These are phyloP conservation scores for Melanaphis sacchari DNA, from an alignment of 1,140 invertebrate species.

Conservation along the genomic window DNA sequence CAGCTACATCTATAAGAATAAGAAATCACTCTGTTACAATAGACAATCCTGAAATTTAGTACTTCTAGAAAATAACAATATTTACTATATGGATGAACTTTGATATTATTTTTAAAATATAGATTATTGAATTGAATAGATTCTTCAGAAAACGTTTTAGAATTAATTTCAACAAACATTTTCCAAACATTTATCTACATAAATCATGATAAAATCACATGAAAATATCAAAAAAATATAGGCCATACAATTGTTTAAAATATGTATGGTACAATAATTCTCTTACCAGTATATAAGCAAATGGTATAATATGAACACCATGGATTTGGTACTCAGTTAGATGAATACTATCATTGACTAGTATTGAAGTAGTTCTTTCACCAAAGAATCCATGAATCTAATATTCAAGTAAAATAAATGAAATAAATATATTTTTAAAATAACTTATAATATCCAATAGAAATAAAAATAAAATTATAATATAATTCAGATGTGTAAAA, in stretches of 20 bases:
- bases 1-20: background rate
- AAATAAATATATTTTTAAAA: background rate
- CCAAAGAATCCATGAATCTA: background rate
- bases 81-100: background rate
- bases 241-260: background rate
- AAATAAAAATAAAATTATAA: background rate
- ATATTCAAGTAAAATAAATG: background rate
- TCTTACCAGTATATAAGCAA: background rate
- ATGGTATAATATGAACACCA: background rate
- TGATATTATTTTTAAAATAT: background rate
- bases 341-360: background rate
- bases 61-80: background rate
- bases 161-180: conserved; percentile 36
- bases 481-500: background rate
- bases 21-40: background rate
- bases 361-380: background rate
- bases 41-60: background rate
- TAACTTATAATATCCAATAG: background rate
- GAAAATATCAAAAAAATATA: background rate
- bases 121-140: background rate
- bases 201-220: background rate
- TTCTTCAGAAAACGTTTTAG: background rate
- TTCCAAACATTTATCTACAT: conserved; percentile 4
- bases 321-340: background rate
- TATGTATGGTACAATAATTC: background rate